Evolutionary conservation across 2,797 vertebrate species (phyloP).

Genomic region (Moxostoma hubbsi): DNA sequence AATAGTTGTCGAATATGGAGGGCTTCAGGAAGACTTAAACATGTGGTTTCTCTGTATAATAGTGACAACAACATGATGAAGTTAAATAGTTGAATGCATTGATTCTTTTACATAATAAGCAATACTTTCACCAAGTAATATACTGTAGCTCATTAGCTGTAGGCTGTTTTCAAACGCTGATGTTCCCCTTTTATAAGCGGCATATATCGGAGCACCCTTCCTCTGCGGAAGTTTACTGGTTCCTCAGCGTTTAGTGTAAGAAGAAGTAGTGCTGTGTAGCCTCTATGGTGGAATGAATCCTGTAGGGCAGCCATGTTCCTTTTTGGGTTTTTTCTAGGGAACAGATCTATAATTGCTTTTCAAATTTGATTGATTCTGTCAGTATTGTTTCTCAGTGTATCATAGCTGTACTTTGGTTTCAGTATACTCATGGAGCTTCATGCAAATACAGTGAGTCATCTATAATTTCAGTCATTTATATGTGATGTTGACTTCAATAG

Average conservation of each 20-base stretch:
- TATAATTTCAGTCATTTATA: no score
- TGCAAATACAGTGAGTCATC: constrained; percentile 4
- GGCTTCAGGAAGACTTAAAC: no score
- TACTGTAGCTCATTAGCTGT: constrained; percentile 42
- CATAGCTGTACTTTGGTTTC: not conserved
- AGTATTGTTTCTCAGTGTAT: constrained; percentile 14
- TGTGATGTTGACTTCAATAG: not conserved
- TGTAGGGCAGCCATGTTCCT: not conserved
- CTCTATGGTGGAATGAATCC: no score
- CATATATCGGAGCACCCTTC: no score
- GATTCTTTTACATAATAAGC: no score
- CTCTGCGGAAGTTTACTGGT: no score
- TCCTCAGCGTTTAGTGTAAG: not conserved
- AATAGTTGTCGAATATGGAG: no score
- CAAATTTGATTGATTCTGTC: constrained; percentile 41
- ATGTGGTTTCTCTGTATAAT: no score
- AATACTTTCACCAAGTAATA: no score
- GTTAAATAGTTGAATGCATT: no score
- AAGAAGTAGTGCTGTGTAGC: not conserved
- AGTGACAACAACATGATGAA: no score
- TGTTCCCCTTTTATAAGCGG: constrained; percentile 52
- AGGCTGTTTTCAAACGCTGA: no score
- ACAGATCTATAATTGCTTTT: not conserved
- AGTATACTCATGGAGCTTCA: not conserved
- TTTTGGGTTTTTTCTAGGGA: constrained; percentile 63